phyloP scores from a whole-genome alignment of 2,113 vertebrate genomes.

The Melanostigma gelatinosum region DNA sequence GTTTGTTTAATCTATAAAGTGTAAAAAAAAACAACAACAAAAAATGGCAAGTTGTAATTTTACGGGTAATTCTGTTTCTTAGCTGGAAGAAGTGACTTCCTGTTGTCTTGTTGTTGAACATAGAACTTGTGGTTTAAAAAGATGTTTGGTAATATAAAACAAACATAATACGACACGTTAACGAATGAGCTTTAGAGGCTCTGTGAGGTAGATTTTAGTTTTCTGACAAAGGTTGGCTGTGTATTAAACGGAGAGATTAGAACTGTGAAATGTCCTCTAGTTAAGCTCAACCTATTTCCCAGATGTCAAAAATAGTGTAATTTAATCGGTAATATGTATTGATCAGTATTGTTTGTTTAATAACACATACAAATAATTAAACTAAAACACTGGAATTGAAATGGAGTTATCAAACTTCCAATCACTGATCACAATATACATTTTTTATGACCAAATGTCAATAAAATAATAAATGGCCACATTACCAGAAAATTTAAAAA shows the following conservation, averaged over 20 bases:
- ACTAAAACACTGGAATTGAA: slow-evolving; percentile 19
- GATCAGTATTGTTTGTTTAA: background rate
- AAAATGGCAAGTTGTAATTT: background rate
- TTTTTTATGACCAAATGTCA: background rate
- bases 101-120: background rate
- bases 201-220: background rate
- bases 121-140: background rate
- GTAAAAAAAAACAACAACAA: background rate
- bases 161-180: background rate
- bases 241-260: background rate
- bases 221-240: background rate
- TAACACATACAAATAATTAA: background rate
- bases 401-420: background rate
- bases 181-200: background rate
- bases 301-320: background rate
- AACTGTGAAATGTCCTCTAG: background rate
- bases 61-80: too few species aligned
- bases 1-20: background rate
- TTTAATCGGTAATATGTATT: background rate
- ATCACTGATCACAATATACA: background rate
- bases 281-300: background rate
- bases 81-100: too few species aligned
- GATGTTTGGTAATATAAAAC: background rate
- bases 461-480: background rate
- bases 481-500: slow-evolving; percentile 16